Conservation (phyloP, 2,113 vertebrate genomes). For the Apodemus speciosus region DNA sequence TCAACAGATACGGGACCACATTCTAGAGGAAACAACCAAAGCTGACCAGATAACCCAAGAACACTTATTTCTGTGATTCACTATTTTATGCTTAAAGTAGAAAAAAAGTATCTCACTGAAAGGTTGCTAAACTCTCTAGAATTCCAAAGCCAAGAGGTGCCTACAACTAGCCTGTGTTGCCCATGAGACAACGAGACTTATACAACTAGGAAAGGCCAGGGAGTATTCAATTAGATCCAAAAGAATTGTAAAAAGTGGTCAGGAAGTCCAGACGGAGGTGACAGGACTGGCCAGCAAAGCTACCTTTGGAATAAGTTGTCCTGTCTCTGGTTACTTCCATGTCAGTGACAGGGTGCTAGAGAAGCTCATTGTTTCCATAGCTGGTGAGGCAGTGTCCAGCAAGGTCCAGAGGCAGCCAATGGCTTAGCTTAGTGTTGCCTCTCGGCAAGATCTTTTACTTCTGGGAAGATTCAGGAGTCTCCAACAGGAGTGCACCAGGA, state of each 20-base stretch:
- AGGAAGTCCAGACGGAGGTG: slow-evolving; percentile 77
- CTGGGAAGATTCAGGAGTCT: not conserved
- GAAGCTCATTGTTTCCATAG: slow-evolving; percentile 72
- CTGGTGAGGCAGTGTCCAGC: slow-evolving; percentile 54
- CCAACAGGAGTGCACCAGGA: not conserved
- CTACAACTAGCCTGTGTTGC: slow-evolving; percentile 54
- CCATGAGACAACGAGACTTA: slow-evolving; percentile 73
- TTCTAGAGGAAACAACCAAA: slow-evolving; percentile 71
- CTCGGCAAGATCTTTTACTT: not conserved
- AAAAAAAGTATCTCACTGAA: slow-evolving; percentile 51
- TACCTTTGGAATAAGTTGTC: slow-evolving; percentile 68
- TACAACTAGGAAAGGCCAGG: slow-evolving; percentile 71
- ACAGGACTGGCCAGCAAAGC: slow-evolving; percentile 72
- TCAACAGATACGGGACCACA: slow-evolving; percentile 45
- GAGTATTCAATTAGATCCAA: slow-evolving; percentile 64
- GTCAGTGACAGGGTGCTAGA: slow-evolving; percentile 67
- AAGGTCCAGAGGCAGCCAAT: slow-evolving; percentile 41
- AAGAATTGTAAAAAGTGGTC: slow-evolving; percentile 74
- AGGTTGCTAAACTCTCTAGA: slow-evolving; percentile 64
- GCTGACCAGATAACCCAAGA: slow-evolving; percentile 70
- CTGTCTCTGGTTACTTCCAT: slow-evolving; percentile 73
- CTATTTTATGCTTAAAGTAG: slow-evolving; percentile 56
- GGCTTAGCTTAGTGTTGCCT: slow-evolving; percentile 44
- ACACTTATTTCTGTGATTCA: slow-evolving; percentile 76
- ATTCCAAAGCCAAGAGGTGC: slow-evolving; percentile 65